Base-by-base conservation (phyloP, 2,113 vertebrate genomes). In the Microtus pennsylvanicus region DNA sequence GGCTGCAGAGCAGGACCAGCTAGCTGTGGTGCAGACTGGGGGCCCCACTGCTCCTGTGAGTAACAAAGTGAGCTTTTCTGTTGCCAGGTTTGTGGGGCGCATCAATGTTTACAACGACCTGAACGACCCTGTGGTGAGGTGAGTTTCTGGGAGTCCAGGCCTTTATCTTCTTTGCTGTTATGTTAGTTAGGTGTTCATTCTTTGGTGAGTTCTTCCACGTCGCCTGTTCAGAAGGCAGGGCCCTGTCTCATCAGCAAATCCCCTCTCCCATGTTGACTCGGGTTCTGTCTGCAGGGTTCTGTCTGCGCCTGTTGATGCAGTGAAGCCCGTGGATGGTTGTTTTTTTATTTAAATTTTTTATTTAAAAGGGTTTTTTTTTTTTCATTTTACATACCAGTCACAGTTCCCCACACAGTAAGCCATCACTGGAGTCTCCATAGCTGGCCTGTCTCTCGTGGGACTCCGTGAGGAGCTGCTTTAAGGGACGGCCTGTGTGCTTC, bases 21-120 rank as follows among this genome's bases (percentile, higher is more conserved):
- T n/a, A 35, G 21, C 58, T 3, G 1, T n/a, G 14, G 14, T 21
- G 9, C 24, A n/a, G 30, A 2, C 26, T 2, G 5, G 52, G 6
- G 89, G 22, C 13, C 45, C 67, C 22, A 65, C 17, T 47, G 42
- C 16, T 26, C 6, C 67, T 12, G 17, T 1, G 4, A 50, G 75
- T 69, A 61, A 50, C 0, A 3, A 33, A 42, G 82, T 2, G 2
- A 55, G 3, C 9, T 90, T n/a, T 91, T 96, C 95, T 85, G 0
- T 94, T 45, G 95, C 97, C 98, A 99, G 99, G 98, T 99, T 99
- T 93, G 99, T 99, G 91, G 99, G 99, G 42, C 99, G 99, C 63
- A 99, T 99, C 98, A 99, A 99, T 98, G 97, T 99, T 98, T 99
- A 99, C 99, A 99, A 98, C 97, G 98, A 99, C 75, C 99, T 98